Evolutionary conservation across 1,140 invertebrate species (phyloP).

Genomic region (Scaptomyza graminum): DNA sequence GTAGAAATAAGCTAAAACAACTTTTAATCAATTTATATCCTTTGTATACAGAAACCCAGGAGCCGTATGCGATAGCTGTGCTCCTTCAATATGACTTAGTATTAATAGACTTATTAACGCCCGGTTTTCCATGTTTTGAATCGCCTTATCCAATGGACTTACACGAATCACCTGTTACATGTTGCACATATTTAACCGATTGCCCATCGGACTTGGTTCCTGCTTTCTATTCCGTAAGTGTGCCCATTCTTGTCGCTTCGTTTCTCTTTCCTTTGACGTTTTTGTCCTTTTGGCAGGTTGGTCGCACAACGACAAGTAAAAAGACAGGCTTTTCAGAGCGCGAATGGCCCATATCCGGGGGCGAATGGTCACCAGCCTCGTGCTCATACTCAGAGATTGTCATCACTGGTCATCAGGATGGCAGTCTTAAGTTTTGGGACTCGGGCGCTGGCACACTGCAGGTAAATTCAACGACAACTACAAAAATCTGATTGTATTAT

Average conservation of each 20-base stretch:
- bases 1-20: too few species aligned
- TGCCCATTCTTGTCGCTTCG: neutral
- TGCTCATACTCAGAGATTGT: constrained; percentile 99
- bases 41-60: constrained; percentile 92
- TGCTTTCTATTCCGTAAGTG: constrained; percentile 89
- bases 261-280: neutral
- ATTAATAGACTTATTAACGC: constrained; percentile 96
- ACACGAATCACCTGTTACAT: constrained; percentile 98
- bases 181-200: constrained; percentile 97
- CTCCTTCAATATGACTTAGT: constrained; percentile 99
- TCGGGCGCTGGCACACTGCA: constrained; percentile 96
- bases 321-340: constrained; percentile 95
- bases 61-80: constrained; percentile 98
- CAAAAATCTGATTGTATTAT: too few species aligned
- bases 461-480: constrained; percentile 42
- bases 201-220: constrained; percentile 98
- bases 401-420: constrained; percentile 98
- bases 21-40: neutral
- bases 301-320: constrained; percentile 86
- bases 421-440: constrained; percentile 99
- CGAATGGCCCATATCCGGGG: constrained; percentile 97
- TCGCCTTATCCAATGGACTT: constrained; percentile 99
- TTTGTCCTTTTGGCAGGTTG: constrained; percentile 58
- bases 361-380: constrained; percentile 96
- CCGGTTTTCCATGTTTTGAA: constrained; percentile 99